These are phyloP conservation scores for Digitonthophagus gazella DNA, from an alignment of 2,888 invertebrate species.

Conservation along the genomic window DNA sequence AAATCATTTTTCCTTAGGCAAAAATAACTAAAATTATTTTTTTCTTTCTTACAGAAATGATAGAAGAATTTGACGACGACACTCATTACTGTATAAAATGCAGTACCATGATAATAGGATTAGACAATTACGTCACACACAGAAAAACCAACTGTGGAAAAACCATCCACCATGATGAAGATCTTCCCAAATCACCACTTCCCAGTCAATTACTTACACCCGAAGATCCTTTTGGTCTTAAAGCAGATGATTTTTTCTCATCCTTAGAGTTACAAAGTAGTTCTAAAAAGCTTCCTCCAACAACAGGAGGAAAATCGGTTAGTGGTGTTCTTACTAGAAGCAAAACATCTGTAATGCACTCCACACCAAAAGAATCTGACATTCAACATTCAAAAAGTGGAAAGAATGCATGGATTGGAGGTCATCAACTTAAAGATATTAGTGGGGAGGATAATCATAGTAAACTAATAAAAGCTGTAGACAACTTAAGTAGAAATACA, in stretches of 20 bases:
- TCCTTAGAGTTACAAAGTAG: conserved; percentile 78
- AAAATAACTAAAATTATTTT: neutral
- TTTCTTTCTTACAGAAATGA: conserved; percentile 49
- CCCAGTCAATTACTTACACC: conserved; percentile 44
- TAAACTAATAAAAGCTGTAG: conserved; percentile 64
- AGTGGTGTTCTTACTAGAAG: conserved; percentile 52
- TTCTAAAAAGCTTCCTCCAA: conserved; percentile 56
- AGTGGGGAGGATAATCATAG: conserved; percentile 60
- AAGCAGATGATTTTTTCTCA: conserved; percentile 84
- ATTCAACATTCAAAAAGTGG: conserved; percentile 47
- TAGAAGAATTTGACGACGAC: conserved; percentile 74
- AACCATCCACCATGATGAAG: conserved; percentile 33
- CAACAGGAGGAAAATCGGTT: conserved; percentile 51
- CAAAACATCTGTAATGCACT: conserved; percentile 48
- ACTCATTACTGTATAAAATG: conserved; percentile 87
- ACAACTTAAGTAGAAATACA: conserved; percentile 58
- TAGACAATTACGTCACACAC: conserved; percentile 85
- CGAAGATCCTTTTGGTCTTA: conserved; percentile 60
- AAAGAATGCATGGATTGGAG: conserved; percentile 63
- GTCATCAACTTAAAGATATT: conserved; percentile 57
- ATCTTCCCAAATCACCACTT: conserved; percentile 42
- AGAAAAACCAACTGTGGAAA: conserved; percentile 69
- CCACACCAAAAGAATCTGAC: conserved; percentile 19
- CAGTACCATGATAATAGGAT: conserved; percentile 74
- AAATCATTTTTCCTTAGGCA: neutral